These are phyloP conservation scores for Hanleya hanleyi DNA, from an alignment of 2,888 invertebrate species.

Conservation along the genomic window DNA sequence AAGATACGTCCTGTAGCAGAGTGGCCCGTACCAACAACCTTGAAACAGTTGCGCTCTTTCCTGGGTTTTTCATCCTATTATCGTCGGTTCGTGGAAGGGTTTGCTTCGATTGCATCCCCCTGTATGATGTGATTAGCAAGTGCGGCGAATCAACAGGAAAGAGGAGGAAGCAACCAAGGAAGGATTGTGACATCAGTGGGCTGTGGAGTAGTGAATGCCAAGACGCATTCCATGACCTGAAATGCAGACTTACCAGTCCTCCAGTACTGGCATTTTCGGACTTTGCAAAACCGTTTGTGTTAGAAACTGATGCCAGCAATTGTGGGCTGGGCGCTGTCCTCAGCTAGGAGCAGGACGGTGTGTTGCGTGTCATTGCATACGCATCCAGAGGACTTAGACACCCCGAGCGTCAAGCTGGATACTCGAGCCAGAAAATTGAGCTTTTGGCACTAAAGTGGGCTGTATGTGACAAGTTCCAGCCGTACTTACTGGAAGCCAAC, in stretches of 20 bases:
- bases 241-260: constrained; percentile 27
- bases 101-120: not conserved
- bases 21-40: not conserved
- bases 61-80: not conserved
- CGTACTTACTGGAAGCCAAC: constrained; percentile 22
- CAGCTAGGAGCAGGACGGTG: constrained; percentile 20
- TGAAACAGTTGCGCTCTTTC: not conserved
- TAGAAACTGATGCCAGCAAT: constrained; percentile 26
- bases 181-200: not conserved
- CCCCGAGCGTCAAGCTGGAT: constrained; percentile 19
- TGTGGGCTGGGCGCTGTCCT: constrained; percentile 31
- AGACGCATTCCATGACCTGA: constrained; percentile 27
- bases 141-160: not conserved
- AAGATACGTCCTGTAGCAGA: not conserved
- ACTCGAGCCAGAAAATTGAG: constrained; percentile 37
- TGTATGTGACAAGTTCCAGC: constrained; percentile 30
- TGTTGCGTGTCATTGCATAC: constrained; percentile 30
- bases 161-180: not conserved
- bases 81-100: not conserved
- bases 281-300: constrained; percentile 17
- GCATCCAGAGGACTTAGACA: constrained; percentile 22
- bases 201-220: constrained; percentile 28
- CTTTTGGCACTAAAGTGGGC: constrained; percentile 39
- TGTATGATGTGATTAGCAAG: not conserved
- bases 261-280: constrained; percentile 33